Evolutionary conservation across 2,113 vertebrate species (phyloP), one percentile per base, ranked within the genome.

Genomic region (Murina feae): DNA sequence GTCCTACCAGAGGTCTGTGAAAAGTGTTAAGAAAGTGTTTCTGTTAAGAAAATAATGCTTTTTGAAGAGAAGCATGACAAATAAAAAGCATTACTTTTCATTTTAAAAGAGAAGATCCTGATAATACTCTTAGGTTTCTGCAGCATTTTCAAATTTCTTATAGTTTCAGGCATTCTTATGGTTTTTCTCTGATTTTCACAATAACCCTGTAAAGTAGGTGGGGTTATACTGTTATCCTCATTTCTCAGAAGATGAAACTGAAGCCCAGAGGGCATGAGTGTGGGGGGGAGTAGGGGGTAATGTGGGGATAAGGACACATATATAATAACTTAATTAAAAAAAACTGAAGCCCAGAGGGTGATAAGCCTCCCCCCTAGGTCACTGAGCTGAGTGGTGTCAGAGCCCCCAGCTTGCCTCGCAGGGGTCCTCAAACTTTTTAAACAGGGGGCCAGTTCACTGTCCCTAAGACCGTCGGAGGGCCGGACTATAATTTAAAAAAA

Each of bases 41-140:
- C 63, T 89, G 2, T 80, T 30, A 86, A 91, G 89, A 91, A 96
- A 88, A 76, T 30, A 87, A 68, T 75, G 18, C 35, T 82, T 89
- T 91, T 81, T 49, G 21, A 90, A 90, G 51, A 32, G 28, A 81
- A 92, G 75, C 55, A 3, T 89, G 21, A 65, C 35, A 92, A 92
- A 68, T 58, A 79, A 51, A 92, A 72, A 68, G 4, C n/a, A 47
- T 39, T 20, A 9, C 28, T 89, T 91, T 84, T 81, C 28, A 32
- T 1, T 68, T 94, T 81, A 30, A 60, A 86, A 86, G 66, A 47
- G 47, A 75, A 28, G 63, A 74, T 74, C n/a, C 39, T 93, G 55
- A 68, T 86, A 71, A 66, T 37, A 5, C 32, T 9, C 5, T 14
- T 80, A 16, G 51, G n/a, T 78, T 89, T 76, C 81, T 84, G 66